A percentile compares a stretch with the other conserved stretches of the same genome.
phyloP scores from a whole-genome alignment of 1,140 invertebrate species.

The Diorhabda carinulata region DNA sequence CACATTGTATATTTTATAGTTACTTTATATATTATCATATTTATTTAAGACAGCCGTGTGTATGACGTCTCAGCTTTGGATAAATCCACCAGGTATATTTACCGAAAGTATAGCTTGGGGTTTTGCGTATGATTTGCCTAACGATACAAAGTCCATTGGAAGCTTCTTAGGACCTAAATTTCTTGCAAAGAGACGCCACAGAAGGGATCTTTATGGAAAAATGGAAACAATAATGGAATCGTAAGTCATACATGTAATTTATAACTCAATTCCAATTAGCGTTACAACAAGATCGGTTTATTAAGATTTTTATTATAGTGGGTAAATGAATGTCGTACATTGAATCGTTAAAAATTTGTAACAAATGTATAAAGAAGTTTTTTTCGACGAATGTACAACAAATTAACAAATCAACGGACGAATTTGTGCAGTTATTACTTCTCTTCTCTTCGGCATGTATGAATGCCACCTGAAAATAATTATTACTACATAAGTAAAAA shows the following conservation, averaged over 20 bases:
- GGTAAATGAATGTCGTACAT: too few relatives aligned
- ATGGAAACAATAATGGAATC: conserved; percentile 66
- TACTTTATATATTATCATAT: background rate
- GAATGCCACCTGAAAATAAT: too few relatives aligned
- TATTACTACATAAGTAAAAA: too few relatives aligned
- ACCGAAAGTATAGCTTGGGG: conserved; percentile 72
- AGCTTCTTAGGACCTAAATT: conserved; percentile 41
- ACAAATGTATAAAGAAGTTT: too few relatives aligned
- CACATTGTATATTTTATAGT: background rate
- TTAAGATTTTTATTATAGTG: too few relatives aligned
- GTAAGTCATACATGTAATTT: conserved; percentile 51
- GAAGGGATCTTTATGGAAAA: conserved; percentile 61
- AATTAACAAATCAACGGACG: too few relatives aligned
- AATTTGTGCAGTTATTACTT: too few relatives aligned
- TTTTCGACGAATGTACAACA: too few relatives aligned
- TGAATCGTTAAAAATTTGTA: too few relatives aligned
- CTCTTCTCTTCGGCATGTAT: too few relatives aligned
- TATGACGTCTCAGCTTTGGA: conserved; percentile 28
- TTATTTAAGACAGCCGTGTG: conserved; percentile 31
- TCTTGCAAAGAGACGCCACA: conserved; percentile 50
- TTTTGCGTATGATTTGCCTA: conserved; percentile 70
- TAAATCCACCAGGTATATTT: conserved; percentile 54
- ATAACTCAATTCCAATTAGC: too few relatives aligned
- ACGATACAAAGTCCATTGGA: conserved; percentile 58
- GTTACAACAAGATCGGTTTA: too few relatives aligned